Percentiles rank a stretch among this genome's conserved stretches.
Conservation (phyloP, 2,797 vertebrate species). For the Acanthiza pusilla region DNA sequence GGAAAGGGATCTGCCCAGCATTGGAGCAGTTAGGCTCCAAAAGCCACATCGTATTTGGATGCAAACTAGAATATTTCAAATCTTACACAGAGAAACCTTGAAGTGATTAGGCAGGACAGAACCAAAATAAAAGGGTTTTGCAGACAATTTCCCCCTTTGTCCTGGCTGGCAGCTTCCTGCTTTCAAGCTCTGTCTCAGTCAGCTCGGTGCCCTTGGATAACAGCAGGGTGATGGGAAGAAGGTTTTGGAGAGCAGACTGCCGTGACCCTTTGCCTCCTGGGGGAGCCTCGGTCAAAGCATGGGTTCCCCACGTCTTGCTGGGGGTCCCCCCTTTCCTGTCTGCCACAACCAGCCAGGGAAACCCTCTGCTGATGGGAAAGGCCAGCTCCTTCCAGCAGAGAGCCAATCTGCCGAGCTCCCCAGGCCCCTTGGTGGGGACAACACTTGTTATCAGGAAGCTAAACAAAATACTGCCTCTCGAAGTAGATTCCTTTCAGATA, state of each 20-base stretch:
- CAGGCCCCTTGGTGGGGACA: accelerated
- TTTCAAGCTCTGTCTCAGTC: not conserved
- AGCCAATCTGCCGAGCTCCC: not conserved
- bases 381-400: not conserved
- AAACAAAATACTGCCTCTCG: not conserved
- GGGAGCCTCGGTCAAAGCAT: accelerated
- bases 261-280: accelerated
- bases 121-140: not conserved
- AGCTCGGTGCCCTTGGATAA: not conserved
- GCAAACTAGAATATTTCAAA: not conserved
- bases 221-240: slow-evolving; percentile 15
- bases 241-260: not conserved
- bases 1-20: not conserved
- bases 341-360: not conserved
- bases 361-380: not conserved
- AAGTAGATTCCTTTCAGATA: not conserved
- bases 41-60: not conserved
- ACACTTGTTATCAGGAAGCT: not conserved
- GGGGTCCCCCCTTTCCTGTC: not conserved
- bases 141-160: slow-evolving; percentile 21
- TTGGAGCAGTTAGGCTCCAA: not conserved
- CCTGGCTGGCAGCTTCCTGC: slow-evolving; percentile 9
- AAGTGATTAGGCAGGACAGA: slow-evolving; percentile 21
- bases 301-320: not conserved
- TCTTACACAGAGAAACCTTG: not conserved